Evolutionary conservation across 2,888 invertebrate genomes (phyloP).

Genomic region (Tridacna crocea): DNA sequence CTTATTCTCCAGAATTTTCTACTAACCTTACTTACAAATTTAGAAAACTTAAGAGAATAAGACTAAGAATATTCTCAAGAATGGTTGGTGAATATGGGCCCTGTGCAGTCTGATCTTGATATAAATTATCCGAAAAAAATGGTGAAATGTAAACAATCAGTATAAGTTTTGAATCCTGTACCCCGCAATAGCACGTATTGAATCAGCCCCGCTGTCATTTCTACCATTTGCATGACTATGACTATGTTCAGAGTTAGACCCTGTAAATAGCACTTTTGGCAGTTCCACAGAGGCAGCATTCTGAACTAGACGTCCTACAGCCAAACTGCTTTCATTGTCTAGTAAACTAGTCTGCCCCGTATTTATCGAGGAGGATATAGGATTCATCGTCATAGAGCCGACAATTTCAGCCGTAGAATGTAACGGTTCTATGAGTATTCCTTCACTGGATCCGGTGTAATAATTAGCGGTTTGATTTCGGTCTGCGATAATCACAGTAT

Average conservation of each 20-base stretch:
- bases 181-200: neutral
- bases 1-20: too few relatives aligned
- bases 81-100: too few relatives aligned
- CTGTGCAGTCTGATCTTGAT: too few relatives aligned
- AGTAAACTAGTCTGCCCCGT: neutral
- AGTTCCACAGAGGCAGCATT: conserved; percentile 4
- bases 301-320: conserved; percentile 6
- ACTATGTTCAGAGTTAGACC: neutral
- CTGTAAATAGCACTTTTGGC: conserved; percentile 2
- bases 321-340: conserved; percentile 15
- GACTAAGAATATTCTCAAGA: too few relatives aligned
- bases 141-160: neutral
- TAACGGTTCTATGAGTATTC: neutral
- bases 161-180: conserved; percentile 16
- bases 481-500: conserved; percentile 34
- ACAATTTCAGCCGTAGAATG: neutral
- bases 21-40: too few relatives aligned
- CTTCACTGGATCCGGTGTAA: neutral
- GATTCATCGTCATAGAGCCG: neutral
- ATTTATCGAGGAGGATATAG: neutral
- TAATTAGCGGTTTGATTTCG: neutral
- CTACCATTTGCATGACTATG: neutral
- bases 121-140: too few relatives aligned
- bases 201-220: neutral
- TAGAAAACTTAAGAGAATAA: too few relatives aligned